phyloP scores from a whole-genome alignment of 2,888 invertebrate species.

The Linyphia triangularis region DNA sequence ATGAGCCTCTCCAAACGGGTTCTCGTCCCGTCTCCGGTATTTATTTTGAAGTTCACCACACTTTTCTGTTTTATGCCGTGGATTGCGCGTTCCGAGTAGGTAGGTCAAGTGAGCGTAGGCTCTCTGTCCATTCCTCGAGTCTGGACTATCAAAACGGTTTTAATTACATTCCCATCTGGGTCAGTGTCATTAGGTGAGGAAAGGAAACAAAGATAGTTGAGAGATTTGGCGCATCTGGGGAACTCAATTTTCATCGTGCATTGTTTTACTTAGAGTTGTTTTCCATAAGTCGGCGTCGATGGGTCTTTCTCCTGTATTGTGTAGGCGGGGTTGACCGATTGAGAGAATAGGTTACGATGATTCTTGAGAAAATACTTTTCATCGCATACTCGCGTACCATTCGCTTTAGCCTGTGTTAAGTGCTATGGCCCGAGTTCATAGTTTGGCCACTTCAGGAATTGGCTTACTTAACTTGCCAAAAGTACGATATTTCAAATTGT shows the following conservation, averaged over 20 bases:
- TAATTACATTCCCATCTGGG: slow-evolving; percentile 57
- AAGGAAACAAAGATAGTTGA: slow-evolving; percentile 20
- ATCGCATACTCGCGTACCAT: no score
- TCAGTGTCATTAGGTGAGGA: slow-evolving; percentile 55
- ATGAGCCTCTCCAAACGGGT: slow-evolving; percentile 16
- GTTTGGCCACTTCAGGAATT: no score
- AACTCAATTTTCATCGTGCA: slow-evolving; percentile 30
- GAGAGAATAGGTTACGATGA: slow-evolving; percentile 26
- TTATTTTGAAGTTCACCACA: slow-evolving; percentile 20
- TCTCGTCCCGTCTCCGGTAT: slow-evolving; percentile 11
- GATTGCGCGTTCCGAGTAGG: slow-evolving; percentile 31
- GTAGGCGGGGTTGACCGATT: slow-evolving; percentile 12
- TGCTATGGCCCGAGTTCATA: no score
- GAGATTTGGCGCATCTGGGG: slow-evolving; percentile 46
- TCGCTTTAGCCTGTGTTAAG: no score
- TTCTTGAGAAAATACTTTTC: background rate
- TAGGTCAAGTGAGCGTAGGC: slow-evolving; percentile 49
- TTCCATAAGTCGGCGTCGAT: background rate
- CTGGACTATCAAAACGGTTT: slow-evolving; percentile 23
- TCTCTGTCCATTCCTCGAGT: slow-evolving; percentile 43
- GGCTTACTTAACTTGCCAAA: no score
- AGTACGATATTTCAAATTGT: no score
- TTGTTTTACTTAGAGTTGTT: slow-evolving; percentile 22
- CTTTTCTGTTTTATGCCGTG: background rate
- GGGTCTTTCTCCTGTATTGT: background rate